Percentiles rank a stretch among this genome's conserved stretches.
These are phyloP conservation scores for Radopholus similis DNA, from an alignment of 1,140 invertebrate species.

Conservation along the genomic window DNA sequence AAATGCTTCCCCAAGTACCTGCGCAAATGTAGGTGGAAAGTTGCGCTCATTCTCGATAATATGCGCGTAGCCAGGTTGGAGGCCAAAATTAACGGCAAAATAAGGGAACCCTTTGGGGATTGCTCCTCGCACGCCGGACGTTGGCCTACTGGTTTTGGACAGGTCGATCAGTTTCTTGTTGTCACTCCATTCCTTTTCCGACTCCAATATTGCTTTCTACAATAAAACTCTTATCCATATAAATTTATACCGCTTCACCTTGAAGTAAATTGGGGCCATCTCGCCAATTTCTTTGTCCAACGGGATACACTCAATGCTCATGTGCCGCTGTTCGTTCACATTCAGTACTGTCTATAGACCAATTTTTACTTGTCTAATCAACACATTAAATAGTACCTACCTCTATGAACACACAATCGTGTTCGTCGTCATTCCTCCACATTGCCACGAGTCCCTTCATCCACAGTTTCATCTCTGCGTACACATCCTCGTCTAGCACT, in stretches of 20 bases:
- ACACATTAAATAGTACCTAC: not conserved
- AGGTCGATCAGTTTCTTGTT: slow-evolving; percentile 92
- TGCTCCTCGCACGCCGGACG: slow-evolving; percentile 42
- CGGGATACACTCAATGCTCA: slow-evolving; percentile 82
- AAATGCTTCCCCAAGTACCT: slow-evolving; percentile 65
- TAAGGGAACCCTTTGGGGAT: slow-evolving; percentile 90
- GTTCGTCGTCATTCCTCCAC: slow-evolving; percentile 62
- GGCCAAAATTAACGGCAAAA: slow-evolving; percentile 85
- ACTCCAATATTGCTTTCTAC: slow-evolving; percentile 88
- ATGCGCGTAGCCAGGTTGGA: slow-evolving; percentile 82
- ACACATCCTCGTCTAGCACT: slow-evolving; percentile 84
- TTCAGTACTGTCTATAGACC: slow-evolving; percentile 67
- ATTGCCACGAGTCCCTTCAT: slow-evolving; percentile 74
- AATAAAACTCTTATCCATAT: slow-evolving; percentile 13
- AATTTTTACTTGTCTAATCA: not conserved
- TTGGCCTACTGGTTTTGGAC: slow-evolving; percentile 57
- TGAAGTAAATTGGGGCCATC: slow-evolving; percentile 88
- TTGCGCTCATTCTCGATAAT: slow-evolving; percentile 86
- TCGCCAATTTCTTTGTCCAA: slow-evolving; percentile 76
- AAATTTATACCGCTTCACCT: slow-evolving; percentile 59
- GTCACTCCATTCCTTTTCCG: slow-evolving; percentile 74
- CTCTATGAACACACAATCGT: slow-evolving; percentile 85
- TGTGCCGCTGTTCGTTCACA: slow-evolving; percentile 75
- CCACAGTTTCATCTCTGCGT: slow-evolving; percentile 75
- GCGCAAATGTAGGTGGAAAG: slow-evolving; percentile 85